Conservation (phyloP, 2,888 invertebrate genomes). For the Drosophila putrida region DNA sequence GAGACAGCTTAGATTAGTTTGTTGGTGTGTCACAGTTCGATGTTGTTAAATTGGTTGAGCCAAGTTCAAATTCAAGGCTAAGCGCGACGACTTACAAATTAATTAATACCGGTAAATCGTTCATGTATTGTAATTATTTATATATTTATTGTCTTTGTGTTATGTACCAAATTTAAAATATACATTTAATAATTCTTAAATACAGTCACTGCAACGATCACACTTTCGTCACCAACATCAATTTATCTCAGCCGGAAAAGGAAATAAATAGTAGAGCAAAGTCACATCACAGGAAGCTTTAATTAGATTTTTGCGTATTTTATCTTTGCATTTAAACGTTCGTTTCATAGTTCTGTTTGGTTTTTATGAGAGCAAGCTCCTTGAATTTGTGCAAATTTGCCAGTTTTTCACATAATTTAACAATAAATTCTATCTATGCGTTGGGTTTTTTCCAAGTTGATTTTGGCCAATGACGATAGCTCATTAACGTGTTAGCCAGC, state of each 20-base stretch:
- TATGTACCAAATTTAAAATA: slow-evolving; percentile 6
- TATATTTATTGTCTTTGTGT: slow-evolving; percentile 37
- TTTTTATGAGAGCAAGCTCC: slow-evolving; percentile 46
- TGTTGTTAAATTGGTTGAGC: slow-evolving; percentile 57
- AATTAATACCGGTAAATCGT: slow-evolving; percentile 53
- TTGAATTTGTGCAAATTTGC: slow-evolving; percentile 71
- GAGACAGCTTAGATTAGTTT: slow-evolving; percentile 23
- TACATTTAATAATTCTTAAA: slow-evolving; percentile 43
- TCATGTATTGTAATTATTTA: slow-evolving; percentile 27
- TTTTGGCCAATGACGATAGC: slow-evolving; percentile 47
- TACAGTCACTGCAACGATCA: not conserved
- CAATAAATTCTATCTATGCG: slow-evolving; percentile 37
- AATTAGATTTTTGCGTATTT: slow-evolving; percentile 24
- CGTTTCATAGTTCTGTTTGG: slow-evolving; percentile 24
- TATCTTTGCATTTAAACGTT: slow-evolving; percentile 17
- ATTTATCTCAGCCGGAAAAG: slow-evolving; percentile 12
- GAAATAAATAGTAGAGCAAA: slow-evolving; percentile 14
- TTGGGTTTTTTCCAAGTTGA: slow-evolving; percentile 25
- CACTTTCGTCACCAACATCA: not conserved
- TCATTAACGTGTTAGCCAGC: slow-evolving; percentile 31
- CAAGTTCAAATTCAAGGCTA: slow-evolving; percentile 81
- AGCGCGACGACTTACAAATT: slow-evolving; percentile 53
- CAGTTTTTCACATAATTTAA: slow-evolving; percentile 64
- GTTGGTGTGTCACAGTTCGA: slow-evolving; percentile 35
- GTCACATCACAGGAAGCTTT: slow-evolving; percentile 33